Evolutionary conservation across 1,140 invertebrate species (phyloP).

Genomic region (Centruroides vittatus): DNA sequence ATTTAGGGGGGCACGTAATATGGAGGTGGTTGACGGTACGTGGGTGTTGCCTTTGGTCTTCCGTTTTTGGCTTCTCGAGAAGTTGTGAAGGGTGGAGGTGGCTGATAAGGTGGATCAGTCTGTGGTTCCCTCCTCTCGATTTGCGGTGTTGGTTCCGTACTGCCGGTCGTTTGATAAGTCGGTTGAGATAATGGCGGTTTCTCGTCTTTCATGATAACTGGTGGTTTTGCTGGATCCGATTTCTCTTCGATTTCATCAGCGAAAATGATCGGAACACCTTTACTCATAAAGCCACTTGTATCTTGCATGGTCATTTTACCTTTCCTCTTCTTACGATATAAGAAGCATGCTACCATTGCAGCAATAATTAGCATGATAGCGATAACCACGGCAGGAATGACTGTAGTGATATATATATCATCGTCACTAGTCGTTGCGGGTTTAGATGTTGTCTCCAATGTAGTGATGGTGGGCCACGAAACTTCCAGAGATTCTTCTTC

Average conservation of each 20-base stretch:
- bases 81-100: slow-evolving; percentile 12
- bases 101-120: slow-evolving; percentile 4
- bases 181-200: slow-evolving; percentile 72
- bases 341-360: slow-evolving; percentile 69
- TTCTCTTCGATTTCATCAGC: slow-evolving; percentile 79
- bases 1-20: slow-evolving; percentile 16
- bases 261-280: slow-evolving; percentile 87
- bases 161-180: slow-evolving; percentile 9
- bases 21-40: slow-evolving; percentile 10
- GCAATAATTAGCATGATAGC: slow-evolving; percentile 73
- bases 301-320: slow-evolving; percentile 60
- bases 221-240: slow-evolving; percentile 63
- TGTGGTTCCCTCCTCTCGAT: slow-evolving; percentile 5
- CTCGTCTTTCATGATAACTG: slow-evolving; percentile 81
- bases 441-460: slow-evolving; percentile 22
- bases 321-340: slow-evolving; percentile 65
- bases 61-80: slow-evolving; percentile 6
- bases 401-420: slow-evolving; percentile 73
- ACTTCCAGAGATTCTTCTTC: slow-evolving; percentile 31
- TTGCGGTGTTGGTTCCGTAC: slow-evolving; percentile 2
- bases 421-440: slow-evolving; percentile 33
- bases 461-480: slow-evolving; percentile 2
- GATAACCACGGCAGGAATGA: slow-evolving; percentile 81
- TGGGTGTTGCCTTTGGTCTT: slow-evolving; percentile 10
- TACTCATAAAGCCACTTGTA: slow-evolving; percentile 54